Percentiles rank a stretch among this genome's conserved stretches.
Evolutionary conservation across 2,888 invertebrate species (phyloP).

Genomic region (Synanthedon andrenaeformis): DNA sequence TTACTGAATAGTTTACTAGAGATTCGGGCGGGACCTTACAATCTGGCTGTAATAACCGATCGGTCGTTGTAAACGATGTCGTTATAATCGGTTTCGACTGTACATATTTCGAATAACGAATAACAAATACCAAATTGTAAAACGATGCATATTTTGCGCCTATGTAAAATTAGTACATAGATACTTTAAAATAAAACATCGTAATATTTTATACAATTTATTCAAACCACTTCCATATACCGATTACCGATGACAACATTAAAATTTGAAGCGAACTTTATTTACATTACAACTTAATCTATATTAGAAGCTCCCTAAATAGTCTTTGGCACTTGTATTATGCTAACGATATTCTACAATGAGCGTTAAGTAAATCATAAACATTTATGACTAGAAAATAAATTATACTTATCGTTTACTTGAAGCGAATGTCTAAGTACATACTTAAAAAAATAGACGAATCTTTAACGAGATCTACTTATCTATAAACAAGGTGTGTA

Average conservation of each 20-base stretch:
- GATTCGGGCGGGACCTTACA: no score
- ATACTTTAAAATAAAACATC: not conserved
- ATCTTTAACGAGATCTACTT: no score
- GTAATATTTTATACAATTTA: slow-evolving; percentile 39
- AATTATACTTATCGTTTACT: not conserved
- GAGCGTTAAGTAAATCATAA: not conserved
- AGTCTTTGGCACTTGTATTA: slow-evolving; percentile 62
- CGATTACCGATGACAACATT: slow-evolving; percentile 51
- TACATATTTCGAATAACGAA: no score
- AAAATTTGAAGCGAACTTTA: slow-evolving; percentile 41
- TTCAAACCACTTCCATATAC: slow-evolving; percentile 44
- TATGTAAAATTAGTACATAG: not conserved
- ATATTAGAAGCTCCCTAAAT: slow-evolving; percentile 55
- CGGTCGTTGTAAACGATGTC: no score
- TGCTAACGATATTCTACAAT: slow-evolving; percentile 15
- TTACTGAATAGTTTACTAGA: no score
- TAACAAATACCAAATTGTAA: no score
- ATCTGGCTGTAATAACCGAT: no score
- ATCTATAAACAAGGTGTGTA: no score
- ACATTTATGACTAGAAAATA: not conserved
- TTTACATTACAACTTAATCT: slow-evolving; percentile 38
- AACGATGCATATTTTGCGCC: no score
- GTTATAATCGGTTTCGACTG: no score
- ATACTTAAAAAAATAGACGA: no score
- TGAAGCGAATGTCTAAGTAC: not conserved